A percentile compares a stretch with the other conserved stretches of the same genome.
phyloP scores from a whole-genome alignment of 2,797 vertebrate species.

The Micromesistius poutassou region DNA sequence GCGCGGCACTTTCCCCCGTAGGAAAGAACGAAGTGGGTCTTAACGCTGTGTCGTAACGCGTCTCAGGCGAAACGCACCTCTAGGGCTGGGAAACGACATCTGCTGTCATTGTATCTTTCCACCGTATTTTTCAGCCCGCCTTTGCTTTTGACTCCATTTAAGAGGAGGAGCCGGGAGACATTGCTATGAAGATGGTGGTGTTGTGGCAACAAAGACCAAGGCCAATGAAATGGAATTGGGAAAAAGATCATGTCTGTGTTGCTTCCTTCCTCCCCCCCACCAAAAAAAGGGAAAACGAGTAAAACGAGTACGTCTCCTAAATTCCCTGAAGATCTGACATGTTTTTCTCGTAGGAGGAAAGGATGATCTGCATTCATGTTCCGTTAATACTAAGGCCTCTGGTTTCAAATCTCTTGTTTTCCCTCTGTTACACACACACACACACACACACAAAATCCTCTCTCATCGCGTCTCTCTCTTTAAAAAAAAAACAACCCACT shows the following conservation, averaged over 20 bases:
- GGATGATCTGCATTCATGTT: slow-evolving; percentile 11
- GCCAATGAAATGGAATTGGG: neutral
- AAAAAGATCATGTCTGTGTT: slow-evolving; percentile 42
- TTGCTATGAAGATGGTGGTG: neutral
- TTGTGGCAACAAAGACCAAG: neutral
- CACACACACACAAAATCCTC: neutral
- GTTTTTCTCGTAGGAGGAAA: slow-evolving; percentile 72
- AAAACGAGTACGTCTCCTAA: slow-evolving; percentile 63
- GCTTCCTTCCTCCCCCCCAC: slow-evolving; percentile 30
- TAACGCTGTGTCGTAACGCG: too few species aligned
- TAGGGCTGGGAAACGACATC: too few species aligned
- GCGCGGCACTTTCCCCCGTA: too few species aligned
- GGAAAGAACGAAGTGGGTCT: too few species aligned
- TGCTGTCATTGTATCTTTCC: too few species aligned
- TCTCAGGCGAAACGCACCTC: too few species aligned
- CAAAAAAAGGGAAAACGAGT: slow-evolving; percentile 70
- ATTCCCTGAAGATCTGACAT: neutral
- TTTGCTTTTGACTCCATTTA: neutral
- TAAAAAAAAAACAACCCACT: neutral
- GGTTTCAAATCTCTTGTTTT: neutral
- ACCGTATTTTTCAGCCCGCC: too few species aligned
- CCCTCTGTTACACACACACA: too few species aligned
- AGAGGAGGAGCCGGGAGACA: neutral
- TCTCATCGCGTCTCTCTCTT: neutral
- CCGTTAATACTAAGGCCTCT: neutral